phyloP scores from a whole-genome alignment of 1,140 invertebrate genomes.

The Calephelis virginiensis region DNA sequence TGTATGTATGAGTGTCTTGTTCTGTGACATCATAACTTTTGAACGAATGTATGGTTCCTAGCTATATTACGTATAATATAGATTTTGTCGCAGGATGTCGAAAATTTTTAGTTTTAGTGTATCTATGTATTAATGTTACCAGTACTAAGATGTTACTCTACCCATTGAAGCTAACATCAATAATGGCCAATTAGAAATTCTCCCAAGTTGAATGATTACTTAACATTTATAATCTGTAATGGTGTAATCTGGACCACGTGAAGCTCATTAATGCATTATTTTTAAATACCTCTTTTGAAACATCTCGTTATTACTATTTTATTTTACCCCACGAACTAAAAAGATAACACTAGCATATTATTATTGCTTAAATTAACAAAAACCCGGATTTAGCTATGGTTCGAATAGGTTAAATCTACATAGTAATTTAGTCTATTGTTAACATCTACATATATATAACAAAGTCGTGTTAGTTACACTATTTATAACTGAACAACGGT shows the following conservation, averaged over 20 bases:
- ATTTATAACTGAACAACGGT: no score
- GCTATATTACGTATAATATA: no score
- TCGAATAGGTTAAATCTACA: conserved; percentile 3
- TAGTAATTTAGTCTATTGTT: not conserved
- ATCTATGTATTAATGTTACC: not conserved
- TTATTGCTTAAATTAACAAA: not conserved
- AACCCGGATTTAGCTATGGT: not conserved
- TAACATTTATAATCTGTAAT: conserved; percentile 9
- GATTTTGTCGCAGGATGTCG: no score
- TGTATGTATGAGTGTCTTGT: no score
- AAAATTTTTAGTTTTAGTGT: no score
- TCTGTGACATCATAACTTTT: no score
- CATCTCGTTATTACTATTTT: conserved; percentile 4
- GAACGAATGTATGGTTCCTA: no score
- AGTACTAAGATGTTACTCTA: no score
- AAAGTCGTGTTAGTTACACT: no score
- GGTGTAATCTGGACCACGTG: conserved; percentile 14
- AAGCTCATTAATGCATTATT: conserved; percentile 11
- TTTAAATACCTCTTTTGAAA: conserved; percentile 9
- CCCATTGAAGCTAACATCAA: conserved; percentile 6
- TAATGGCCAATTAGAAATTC: conserved; percentile 10
- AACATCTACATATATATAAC: no score
- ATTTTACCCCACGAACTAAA: conserved; percentile 11
- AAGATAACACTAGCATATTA: conserved; percentile 6
- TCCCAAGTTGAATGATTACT: conserved; percentile 13